phyloP scores from a whole-genome alignment of 1,140 invertebrate genomes.

The Drosophila kurseongensis region DNA sequence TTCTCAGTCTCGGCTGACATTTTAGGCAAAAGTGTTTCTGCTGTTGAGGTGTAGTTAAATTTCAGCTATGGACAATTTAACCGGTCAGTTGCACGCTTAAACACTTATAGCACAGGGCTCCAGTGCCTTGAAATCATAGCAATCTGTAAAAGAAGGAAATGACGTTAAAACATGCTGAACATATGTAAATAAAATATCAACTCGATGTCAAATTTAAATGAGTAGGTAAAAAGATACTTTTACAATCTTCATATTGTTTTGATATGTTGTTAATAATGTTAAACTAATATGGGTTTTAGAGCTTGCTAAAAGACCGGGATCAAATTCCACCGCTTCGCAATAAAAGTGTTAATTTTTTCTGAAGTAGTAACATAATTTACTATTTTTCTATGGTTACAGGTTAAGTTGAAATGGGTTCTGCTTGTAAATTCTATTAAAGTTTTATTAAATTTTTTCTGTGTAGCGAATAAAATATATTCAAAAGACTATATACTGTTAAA shows the following conservation, averaged over 20 bases:
- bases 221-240: too few species aligned
- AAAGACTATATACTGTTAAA: not conserved
- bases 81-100: conserved; percentile 44
- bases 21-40: conserved; percentile 38
- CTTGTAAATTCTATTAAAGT: too few species aligned
- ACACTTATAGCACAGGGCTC: conserved; percentile 10
- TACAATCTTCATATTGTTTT: too few species aligned
- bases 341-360: too few species aligned
- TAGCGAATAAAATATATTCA: not conserved
- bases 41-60: conserved; percentile 51
- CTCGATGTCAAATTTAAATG: too few species aligned
- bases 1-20: conserved; percentile 37
- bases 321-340: too few species aligned
- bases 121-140: conserved; percentile 6
- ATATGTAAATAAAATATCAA: not conserved
- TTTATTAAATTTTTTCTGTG: not conserved
- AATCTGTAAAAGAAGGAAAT: conserved; percentile 10
- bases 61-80: conserved; percentile 44
- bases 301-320: too few species aligned
- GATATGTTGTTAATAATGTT: too few species aligned
- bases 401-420: too few species aligned
- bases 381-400: too few species aligned
- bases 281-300: too few species aligned
- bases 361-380: too few species aligned
- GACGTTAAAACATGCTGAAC: not conserved